Conservation (phyloP, 1,140 invertebrate species). For the Theocolax elegans region DNA sequence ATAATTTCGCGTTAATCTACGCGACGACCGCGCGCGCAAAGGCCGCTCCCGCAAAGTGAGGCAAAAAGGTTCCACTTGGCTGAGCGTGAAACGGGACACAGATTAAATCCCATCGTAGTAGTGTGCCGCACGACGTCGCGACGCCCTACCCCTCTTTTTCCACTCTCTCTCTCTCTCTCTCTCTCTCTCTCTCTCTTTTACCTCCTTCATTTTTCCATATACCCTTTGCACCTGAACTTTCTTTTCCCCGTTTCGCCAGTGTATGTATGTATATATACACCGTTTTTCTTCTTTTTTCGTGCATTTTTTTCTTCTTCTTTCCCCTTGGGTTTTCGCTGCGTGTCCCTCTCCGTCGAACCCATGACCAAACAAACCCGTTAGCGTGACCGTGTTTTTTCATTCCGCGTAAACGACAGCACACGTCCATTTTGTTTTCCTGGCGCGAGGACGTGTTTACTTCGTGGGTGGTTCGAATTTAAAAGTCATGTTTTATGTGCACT, state of each 20-base stretch:
- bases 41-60: constrained; percentile 66
- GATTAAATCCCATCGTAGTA: constrained; percentile 66
- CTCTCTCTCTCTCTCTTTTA: constrained; percentile 14
- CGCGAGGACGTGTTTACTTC: too few relatives aligned
- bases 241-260: too few relatives aligned
- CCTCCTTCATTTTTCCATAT: constrained; percentile 26
- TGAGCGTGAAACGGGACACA: constrained; percentile 69
- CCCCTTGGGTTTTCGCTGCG: neutral
- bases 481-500: neutral
- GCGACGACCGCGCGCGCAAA: constrained; percentile 55
- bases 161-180: constrained; percentile 31
- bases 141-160: constrained; percentile 45
- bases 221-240: constrained; percentile 36
- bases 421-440: too few relatives aligned
- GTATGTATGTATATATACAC: too few relatives aligned
- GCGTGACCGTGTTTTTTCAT: too few relatives aligned
- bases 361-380: too few relatives aligned
- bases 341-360: too few relatives aligned
- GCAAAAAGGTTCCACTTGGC: constrained; percentile 68
- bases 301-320: too few relatives aligned
- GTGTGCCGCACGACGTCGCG: constrained; percentile 51
- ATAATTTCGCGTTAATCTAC: constrained; percentile 69
- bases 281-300: too few relatives aligned
- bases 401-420: too few relatives aligned
- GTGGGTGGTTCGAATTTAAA: too few relatives aligned